A percentile compares a stretch with the other conserved stretches of the same genome.
These are phyloP conservation scores for Cephus runcator DNA, from an alignment of 2,888 invertebrate genomes.

Conservation along the genomic window DNA sequence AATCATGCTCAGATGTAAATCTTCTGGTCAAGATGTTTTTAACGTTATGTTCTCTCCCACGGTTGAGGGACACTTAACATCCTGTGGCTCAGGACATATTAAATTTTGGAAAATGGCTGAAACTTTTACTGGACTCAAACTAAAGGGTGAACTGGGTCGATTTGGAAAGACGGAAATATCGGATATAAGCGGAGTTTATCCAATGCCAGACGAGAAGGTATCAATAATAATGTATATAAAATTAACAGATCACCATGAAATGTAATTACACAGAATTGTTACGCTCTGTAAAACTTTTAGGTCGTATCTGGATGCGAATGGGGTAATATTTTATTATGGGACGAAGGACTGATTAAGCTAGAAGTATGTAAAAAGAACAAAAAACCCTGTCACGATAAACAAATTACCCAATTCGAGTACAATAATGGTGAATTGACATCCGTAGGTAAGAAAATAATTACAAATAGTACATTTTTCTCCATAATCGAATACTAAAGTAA, in stretches of 20 bases:
- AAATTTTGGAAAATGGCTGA: conserved; percentile 94
- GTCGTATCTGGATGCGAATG: conserved; percentile 88
- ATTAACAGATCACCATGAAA: background rate
- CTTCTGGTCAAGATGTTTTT: conserved; percentile 84
- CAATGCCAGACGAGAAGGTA: conserved; percentile 90
- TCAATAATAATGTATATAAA: background rate
- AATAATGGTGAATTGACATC: conserved; percentile 69
- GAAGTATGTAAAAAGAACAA: conserved; percentile 80
- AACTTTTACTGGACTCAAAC: conserved; percentile 91
- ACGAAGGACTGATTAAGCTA: conserved; percentile 86
- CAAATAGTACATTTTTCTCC: background rate
- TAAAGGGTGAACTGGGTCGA: conserved; percentile 88
- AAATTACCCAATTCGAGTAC: conserved; percentile 74
- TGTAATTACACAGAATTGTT: background rate
- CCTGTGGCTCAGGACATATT: conserved; percentile 80
- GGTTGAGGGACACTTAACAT: conserved; percentile 81
- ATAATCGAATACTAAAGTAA: background rate
- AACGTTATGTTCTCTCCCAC: conserved; percentile 84
- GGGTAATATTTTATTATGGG: conserved; percentile 94
- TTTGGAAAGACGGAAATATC: conserved; percentile 94
- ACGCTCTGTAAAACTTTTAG: conserved; percentile 57
- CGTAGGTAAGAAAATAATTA: conserved; percentile 61
- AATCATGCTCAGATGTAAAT: conserved; percentile 82
- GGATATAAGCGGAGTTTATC: conserved; percentile 85
- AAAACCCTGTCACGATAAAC: conserved; percentile 78